Evolutionary conservation across 1,140 invertebrate species (phyloP).

Genomic region (Ericerus pela): DNA sequence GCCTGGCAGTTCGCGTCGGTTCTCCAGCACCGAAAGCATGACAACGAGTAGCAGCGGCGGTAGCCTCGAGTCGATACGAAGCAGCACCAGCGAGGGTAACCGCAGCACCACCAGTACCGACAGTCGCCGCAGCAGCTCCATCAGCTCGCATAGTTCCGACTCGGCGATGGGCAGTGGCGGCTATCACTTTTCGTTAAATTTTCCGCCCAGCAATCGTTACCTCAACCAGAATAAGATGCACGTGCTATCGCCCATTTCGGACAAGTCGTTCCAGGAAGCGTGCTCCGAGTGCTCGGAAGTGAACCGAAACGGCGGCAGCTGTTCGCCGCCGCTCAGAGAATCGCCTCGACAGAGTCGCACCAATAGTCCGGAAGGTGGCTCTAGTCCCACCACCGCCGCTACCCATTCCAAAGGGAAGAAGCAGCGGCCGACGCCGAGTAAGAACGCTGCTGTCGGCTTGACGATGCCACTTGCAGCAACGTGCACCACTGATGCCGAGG

Average conservation of each 20-base stretch:
- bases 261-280: slow-evolving; percentile 71
- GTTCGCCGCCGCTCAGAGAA: background rate
- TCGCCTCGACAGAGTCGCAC: slow-evolving; percentile 22
- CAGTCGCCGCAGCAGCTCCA: slow-evolving; percentile 53
- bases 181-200: slow-evolving; percentile 26
- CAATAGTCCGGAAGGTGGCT: background rate
- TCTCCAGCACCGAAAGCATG: slow-evolving; percentile 71
- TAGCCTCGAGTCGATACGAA: slow-evolving; percentile 66
- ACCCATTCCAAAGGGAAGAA: no score
- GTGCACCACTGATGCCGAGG: slow-evolving; percentile 40
- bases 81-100: slow-evolving; percentile 67
- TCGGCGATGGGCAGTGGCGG: slow-evolving; percentile 37
- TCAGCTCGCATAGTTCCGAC: slow-evolving; percentile 70
- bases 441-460: slow-evolving; percentile 15
- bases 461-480: slow-evolving; percentile 31
- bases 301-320: slow-evolving; percentile 8
- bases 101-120: slow-evolving; percentile 63
- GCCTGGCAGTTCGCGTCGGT: slow-evolving; percentile 39
- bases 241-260: slow-evolving; percentile 73
- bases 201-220: slow-evolving; percentile 29
- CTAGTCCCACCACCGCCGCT: slow-evolving; percentile 31
- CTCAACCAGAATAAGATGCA: slow-evolving; percentile 51
- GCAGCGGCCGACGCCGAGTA: slow-evolving; percentile 41
- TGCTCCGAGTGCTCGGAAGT: slow-evolving; percentile 12
- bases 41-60: slow-evolving; percentile 66